Evolutionary conservation across 2,113 vertebrate genomes (phyloP).

Genomic region (Synodontis membranacea): DNA sequence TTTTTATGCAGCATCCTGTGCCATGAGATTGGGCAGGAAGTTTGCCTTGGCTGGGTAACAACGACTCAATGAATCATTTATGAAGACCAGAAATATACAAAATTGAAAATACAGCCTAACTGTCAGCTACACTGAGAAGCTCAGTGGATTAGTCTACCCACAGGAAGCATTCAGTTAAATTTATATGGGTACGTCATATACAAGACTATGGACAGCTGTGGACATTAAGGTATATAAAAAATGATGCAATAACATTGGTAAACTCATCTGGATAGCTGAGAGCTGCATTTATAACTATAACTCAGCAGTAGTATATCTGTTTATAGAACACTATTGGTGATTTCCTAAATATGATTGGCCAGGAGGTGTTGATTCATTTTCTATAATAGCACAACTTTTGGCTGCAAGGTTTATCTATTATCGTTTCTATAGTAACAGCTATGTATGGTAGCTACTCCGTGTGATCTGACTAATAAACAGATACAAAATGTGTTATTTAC

Average conservation of each 20-base stretch:
- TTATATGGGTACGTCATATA: background rate
- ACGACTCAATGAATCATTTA: slow-evolving; percentile 14
- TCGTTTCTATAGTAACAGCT: background rate
- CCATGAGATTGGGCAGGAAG: slow-evolving; percentile 5
- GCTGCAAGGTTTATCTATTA: background rate
- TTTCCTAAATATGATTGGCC: background rate
- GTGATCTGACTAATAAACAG: background rate
- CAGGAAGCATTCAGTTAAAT: background rate
- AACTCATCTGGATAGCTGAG: background rate
- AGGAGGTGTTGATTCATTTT: background rate
- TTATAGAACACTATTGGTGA: background rate
- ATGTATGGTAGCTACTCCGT: background rate
- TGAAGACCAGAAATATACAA: background rate
- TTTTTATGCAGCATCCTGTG: slow-evolving; percentile 7
- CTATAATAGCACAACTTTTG: background rate
- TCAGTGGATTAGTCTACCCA: background rate
- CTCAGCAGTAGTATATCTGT: background rate
- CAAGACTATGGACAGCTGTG: slow-evolving; percentile 2
- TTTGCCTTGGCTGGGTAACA: slow-evolving; percentile 1
- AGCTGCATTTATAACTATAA: background rate
- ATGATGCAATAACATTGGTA: background rate
- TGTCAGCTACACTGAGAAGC: background rate
- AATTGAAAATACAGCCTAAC: background rate
- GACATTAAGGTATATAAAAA: background rate
- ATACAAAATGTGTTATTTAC: background rate